Evolutionary conservation across 1,140 invertebrate genomes (phyloP).

Genomic region (Bathynomus jamesi): DNA sequence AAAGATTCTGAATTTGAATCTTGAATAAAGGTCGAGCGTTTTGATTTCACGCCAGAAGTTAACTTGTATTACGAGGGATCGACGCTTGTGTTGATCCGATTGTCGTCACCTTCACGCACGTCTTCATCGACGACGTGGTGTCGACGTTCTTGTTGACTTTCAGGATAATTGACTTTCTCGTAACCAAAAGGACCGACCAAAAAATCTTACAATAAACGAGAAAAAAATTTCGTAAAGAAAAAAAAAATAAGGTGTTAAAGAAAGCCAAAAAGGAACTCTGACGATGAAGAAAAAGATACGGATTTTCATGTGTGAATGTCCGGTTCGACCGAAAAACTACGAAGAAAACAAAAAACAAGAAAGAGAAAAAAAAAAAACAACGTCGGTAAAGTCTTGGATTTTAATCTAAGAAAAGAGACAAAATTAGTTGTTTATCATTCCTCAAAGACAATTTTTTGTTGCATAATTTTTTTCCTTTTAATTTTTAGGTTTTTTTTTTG

Average conservation of each 20-base stretch:
- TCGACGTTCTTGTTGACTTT: conserved; percentile 1
- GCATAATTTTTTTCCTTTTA: no score
- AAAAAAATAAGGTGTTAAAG: not conserved
- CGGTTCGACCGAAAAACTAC: not conserved
- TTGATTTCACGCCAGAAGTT: not conserved
- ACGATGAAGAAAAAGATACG: no score
- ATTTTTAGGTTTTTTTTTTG: no score
- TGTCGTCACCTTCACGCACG: not conserved
- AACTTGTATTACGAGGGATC: not conserved
- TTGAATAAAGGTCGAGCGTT: no score
- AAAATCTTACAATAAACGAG: not conserved
- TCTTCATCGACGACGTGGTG: not conserved
- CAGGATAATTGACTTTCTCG: not conserved
- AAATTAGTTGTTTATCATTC: no score
- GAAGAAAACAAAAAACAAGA: not conserved
- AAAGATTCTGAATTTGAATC: no score
- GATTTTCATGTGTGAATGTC: conserved; percentile 1
- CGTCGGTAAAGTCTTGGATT: no score
- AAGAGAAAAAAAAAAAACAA: not conserved
- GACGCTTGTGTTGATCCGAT: not conserved
- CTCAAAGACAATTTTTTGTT: no score
- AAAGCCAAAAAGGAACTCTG: no score
- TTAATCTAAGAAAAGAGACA: no score
- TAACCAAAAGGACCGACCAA: not conserved
- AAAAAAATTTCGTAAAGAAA: not conserved